Evolutionary conservation across 2,797 vertebrate species (phyloP), one percentile per base, ranked within the genome.

Genomic region (Nothura maculosa): DNA sequence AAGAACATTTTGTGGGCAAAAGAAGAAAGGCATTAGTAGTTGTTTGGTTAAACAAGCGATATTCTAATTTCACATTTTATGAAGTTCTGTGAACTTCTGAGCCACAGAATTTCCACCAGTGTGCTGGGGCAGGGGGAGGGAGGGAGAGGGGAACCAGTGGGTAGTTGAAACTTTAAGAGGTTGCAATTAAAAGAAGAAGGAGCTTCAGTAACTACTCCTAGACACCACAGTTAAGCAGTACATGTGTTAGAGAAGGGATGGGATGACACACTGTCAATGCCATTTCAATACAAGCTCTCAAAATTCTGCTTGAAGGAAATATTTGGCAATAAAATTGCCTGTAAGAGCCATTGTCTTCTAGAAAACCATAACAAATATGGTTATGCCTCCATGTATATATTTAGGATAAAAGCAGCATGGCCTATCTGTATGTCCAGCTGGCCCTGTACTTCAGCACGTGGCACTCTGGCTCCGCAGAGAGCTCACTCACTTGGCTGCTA

Each of bases 1-100:
- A 95, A 96, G 94, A 95, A 96, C 8, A 69, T 66, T 89, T 85
- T 95, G 93, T 83, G 84, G 89, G 81, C 76, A 40, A n/a, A 25
- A 76, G 79, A 87, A 88, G 40, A 90, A 87, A 89, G 50, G 47
- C 76, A 72, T 58, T 48, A 86, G 38, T 58, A 34, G 55, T 62
- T 55, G 70, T 57, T 91, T 30, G 30, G 62, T 95, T 67, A 94
- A 95, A 81, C 36, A 34, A 76, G 36, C 43, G 19, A 5, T 67
- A 30, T 86, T 96, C 77, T 94, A 73, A 89, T 92, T 63, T 83
- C 40, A 40, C 7, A 1, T 85, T 83, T 94, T 45, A 24, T 48
- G 14, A 74, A 75, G 58, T 81, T 57, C 27, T 1, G 1, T 78
- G 90, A 85, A 60, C 19, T n/a, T 75, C 45, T 55, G 47, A 87